Evolutionary conservation across 2,888 invertebrate genomes (phyloP), one percentile per base, ranked within the genome.

Genomic region (Mallateleia sp.): DNA sequence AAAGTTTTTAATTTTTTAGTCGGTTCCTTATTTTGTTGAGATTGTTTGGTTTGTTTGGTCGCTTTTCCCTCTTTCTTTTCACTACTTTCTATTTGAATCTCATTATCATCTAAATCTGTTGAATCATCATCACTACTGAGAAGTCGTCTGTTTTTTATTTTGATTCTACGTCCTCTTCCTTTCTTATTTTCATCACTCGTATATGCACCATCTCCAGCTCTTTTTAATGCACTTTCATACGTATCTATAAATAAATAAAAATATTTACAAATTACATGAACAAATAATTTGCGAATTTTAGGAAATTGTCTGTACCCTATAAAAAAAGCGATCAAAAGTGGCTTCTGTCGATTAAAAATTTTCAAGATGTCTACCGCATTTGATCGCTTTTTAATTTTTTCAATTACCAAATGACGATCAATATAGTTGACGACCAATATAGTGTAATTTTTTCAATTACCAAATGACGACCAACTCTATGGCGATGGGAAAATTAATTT

Each of bases 151-250:
- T 58, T 58, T 34, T 7, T 58, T 18, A 32, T 18, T 34, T 58
- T 58, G 7, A n/a, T 2, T 58, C 58, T n/a, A 18, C 18, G 9
- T 58, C 58, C 58, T 58, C 32, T 58, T 28, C 58, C 58, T 58
- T 58, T 58, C 20, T 58, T 58, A 58, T 58, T 58, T 58, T 58
- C 58, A 18, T 58, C 58, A 18, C 58, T 58, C 32, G 58, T 58
- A 58, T 58, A 58, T 32, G 32, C 32, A 32, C 18, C n/a, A 32
- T 58, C 58, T n/a, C 14, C 32, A 58, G 58, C 9, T 34, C 58
- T 58, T 32, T 58, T 58, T 58, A 28, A n/a, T 58, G 58, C 28
- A 34, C 58, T 58, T 8, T 58, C 58, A 54, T 38, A 38, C 11
- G 38, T 11, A 38, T 54, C 54, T 54, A 25, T 54, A 24, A 54